Conservation (phyloP, 2,113 vertebrate genomes). For the Chelonoidis abingdonii region DNA sequence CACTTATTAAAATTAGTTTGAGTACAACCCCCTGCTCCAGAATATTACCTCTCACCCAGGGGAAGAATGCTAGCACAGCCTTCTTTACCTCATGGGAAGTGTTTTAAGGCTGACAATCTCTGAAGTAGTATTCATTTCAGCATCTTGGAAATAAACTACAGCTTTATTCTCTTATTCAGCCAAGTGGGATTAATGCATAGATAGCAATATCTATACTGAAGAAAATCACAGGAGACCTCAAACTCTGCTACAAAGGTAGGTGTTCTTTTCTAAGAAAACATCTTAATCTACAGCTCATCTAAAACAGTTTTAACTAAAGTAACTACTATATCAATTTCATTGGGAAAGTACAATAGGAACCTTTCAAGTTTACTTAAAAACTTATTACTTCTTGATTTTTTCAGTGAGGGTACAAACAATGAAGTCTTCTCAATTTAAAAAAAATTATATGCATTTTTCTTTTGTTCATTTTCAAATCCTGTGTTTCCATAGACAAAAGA, state of each 20-base stretch:
- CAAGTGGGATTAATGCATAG: constrained; percentile 49
- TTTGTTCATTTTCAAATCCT: constrained; percentile 15
- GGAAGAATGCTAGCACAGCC: constrained; percentile 73
- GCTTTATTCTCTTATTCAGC: constrained; percentile 37
- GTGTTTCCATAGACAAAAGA: constrained; percentile 2
- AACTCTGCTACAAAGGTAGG: constrained; percentile 75
- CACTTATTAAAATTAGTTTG: constrained; percentile 25
- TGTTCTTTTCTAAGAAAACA: constrained; percentile 38
- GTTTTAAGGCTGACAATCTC: constrained; percentile 62
- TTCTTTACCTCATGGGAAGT: constrained; percentile 69
- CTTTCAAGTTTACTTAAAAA: not conserved
- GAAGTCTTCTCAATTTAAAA: not conserved
- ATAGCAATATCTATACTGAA: constrained; percentile 46
- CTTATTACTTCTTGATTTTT: not conserved
- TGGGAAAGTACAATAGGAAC: not conserved
- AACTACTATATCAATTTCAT: not conserved
- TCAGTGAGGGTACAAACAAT: not conserved
- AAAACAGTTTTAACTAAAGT: constrained; percentile 10
- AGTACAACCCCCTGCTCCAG: constrained; percentile 64
- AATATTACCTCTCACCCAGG: constrained; percentile 75
- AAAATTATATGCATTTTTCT: constrained; percentile 7
- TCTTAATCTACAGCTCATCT: constrained; percentile 20
- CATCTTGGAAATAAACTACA: constrained; percentile 56
- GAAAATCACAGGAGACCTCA: constrained; percentile 58
- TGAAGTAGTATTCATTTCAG: constrained; percentile 51